phyloP scores from a whole-genome alignment of 2,797 vertebrate genomes.

The Glossophaga mutica region DNA sequence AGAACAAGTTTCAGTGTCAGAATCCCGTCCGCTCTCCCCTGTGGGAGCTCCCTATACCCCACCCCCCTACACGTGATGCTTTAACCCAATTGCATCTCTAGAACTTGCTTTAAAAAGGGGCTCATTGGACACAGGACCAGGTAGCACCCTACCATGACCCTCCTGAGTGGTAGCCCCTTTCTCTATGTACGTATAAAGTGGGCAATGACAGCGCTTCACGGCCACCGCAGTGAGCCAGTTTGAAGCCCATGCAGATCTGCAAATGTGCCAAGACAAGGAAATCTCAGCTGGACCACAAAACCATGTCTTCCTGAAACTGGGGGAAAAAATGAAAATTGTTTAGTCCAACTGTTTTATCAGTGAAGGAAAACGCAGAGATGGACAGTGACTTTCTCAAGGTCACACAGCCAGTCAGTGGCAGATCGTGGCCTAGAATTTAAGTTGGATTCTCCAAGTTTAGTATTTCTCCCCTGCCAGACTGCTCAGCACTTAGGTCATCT shows the following conservation, averaged over 20 bases:
- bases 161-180: neutral
- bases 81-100: neutral
- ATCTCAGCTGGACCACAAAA: neutral
- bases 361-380: neutral
- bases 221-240: neutral
- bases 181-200: neutral
- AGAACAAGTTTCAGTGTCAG: neutral
- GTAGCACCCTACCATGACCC: neutral
- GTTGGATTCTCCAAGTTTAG: neutral
- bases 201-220: neutral
- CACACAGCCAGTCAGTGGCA: neutral
- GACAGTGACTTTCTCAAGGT: neutral
- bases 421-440: neutral
- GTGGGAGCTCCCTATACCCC: neutral
- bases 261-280: neutral
- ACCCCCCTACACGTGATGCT: neutral
- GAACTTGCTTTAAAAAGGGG: neutral
- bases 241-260: neutral
- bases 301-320: neutral
- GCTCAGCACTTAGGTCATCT: constrained; percentile 11
- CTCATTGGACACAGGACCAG: neutral
- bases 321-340: neutral
- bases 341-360: neutral
- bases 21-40: neutral
- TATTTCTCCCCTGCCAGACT: neutral